Base-by-base conservation (phyloP, 2,888 invertebrate genomes). In the Leptinotarsa tumamoca region DNA sequence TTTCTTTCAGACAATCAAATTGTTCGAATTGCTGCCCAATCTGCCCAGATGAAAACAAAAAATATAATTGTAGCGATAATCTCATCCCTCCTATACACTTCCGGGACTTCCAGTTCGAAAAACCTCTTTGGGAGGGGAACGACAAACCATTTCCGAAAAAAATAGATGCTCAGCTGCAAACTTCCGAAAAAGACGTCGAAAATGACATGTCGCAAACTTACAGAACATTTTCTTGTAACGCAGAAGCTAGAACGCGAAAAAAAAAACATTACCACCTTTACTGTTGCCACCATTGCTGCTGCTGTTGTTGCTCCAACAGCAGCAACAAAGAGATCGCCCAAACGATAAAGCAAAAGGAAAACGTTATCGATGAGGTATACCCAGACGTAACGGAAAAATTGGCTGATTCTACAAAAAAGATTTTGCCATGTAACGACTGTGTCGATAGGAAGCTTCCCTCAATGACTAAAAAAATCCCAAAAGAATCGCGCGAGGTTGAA, bases 181-280 rank as follows among this genome's bases (percentile, higher is more conserved):
- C 61, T 14, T 23, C 23, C 13, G 33, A 70, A 49, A 61, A 61
- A 21, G 7, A 4, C 4, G 17, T 33, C 56, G 56, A n/a, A 2
- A 58, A 15, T 14, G 3, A 23, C 58, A 15, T 13, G 10, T 23
- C 21, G 14, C 58, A 58, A 14, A 58, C 58, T 14, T 14, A 4
- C 58, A 23, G 61, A 58, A 68, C 61, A 68, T 18, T 21, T 33
- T n/a, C 4, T 4, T 4, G 18, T 18, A 58, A 73, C 17, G 1
- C 7, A 66, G 63, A 43, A 17, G 10, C 4, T 1, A 68, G 66
- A 43, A 73, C 17, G 10, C 51, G 18, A 18, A 73, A 73, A 51
- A 78, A 71, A 33, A 78, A 67, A 73, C 67, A 52, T n/a, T 66
- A 68, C n/a, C 66, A 70, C 43, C 51, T 75, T 17, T 71, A 75